phyloP scores from a whole-genome alignment of 2,797 vertebrate genomes.

The Oophaga sylvatica region DNA sequence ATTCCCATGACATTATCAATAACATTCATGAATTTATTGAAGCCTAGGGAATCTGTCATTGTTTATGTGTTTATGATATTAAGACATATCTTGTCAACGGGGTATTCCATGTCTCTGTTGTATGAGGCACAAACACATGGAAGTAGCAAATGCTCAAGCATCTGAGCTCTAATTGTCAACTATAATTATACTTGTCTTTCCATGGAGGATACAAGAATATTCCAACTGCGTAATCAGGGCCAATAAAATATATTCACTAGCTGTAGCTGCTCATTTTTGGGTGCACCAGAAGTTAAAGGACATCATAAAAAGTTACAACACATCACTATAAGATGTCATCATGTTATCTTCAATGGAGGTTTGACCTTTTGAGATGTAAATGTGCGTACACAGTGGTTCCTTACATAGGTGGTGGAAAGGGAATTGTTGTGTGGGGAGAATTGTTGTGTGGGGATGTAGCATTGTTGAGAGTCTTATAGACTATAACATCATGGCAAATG shows the following conservation, averaged over 20 bases:
- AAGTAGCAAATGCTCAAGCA: conserved; percentile 33
- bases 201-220: neutral
- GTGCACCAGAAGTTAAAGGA: neutral
- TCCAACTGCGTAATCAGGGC: neutral
- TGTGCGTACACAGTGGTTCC: no score
- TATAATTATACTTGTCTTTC: conserved; percentile 4
- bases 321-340: no score
- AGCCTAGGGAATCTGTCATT: neutral
- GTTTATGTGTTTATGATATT: conserved; percentile 10
- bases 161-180: conserved; percentile 10
- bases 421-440: no score
- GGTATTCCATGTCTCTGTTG: neutral
- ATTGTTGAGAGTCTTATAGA: no score
- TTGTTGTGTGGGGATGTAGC: no score
- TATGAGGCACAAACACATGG: conserved; percentile 23
- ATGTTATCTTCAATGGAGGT: no score
- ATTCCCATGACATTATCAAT: neutral
- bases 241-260: neutral
- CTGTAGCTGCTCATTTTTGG: neutral
- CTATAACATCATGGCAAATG: no score
- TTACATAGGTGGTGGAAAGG: no score
- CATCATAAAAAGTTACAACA: no score
- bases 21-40: neutral
- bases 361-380: no score
- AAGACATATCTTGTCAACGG: conserved; percentile 2